Percentiles rank a stretch among this genome's conserved stretches.
Evolutionary conservation across 1,140 invertebrate genomes (phyloP).

Genomic region (Protaetia brevitarsis): DNA sequence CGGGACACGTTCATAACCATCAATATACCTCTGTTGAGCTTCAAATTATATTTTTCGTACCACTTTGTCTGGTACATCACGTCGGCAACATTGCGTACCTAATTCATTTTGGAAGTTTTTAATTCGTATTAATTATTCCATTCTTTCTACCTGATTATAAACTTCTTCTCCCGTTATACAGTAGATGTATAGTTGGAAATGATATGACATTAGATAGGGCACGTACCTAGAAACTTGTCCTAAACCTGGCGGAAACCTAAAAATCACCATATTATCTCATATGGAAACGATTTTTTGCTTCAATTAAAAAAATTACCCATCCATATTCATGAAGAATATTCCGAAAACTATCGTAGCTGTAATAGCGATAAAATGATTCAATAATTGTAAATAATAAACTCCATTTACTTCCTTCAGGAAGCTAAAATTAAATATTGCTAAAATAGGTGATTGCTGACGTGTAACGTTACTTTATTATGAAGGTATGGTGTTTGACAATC

Average conservation of each 20-base stretch:
- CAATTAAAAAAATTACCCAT: neutral
- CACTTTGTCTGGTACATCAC: neutral
- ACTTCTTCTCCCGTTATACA: conserved; percentile 1
- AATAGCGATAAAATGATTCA: neutral
- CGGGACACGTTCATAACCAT: neutral
- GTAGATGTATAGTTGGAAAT: conserved; percentile 20
- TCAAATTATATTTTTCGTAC: neutral
- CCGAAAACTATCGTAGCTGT: conserved; percentile 16
- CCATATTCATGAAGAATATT: conserved; percentile 20
- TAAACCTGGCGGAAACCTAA: conserved; percentile 11
- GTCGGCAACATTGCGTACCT: neutral
- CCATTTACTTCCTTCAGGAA: neutral
- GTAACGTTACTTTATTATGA: neutral
- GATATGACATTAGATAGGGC: conserved; percentile 14
- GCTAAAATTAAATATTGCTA: neutral
- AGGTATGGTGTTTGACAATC: conserved; percentile 7
- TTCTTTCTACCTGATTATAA: neutral
- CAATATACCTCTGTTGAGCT: conserved; percentile 1
- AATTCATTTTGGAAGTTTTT: neutral
- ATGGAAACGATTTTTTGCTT: no score
- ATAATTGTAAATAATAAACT: conserved; percentile 5
- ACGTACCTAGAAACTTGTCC: neutral
- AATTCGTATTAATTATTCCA: neutral
- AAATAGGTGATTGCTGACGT: neutral
- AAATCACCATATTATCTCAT: neutral